Evolutionary conservation across 2,113 vertebrate genomes (phyloP), one percentile per base, ranked within the genome.

Genomic region (Gobio gobio): DNA sequence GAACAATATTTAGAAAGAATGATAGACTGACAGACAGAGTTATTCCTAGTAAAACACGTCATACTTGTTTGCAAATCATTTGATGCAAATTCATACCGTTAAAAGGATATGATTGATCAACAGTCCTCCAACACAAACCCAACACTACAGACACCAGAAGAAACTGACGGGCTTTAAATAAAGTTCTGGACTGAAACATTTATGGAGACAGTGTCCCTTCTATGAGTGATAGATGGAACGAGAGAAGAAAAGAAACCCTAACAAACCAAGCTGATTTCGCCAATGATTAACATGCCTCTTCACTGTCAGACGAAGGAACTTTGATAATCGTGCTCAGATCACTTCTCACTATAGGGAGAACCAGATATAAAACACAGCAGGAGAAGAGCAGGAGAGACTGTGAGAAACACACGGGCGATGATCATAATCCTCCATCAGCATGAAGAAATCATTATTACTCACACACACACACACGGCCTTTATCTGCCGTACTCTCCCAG

Each of bases 391-490:
- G 64, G 64, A 70, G 33, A 70, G 66, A 22, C 2, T 59, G 58
- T 59, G 22, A 61, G 9, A 59, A 22, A n/a, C 58, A 10, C 58
- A n/a, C 2, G 8, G 3, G 40, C 2, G 18, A 40, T 22, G 18
- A 70, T 70, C 9, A 40, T 70, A 70, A 70, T 70, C 33, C 36
- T 70, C 36, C 33, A 40, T 22, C 66, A 40, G 33, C 9, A 70
- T 22, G 18, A 70, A 70, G 66, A 70, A 70, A 70, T 22, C 33
- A 43, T 70, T 40, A 68, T 68, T 68, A 68, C 64, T 20, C 33
- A 18, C 8, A 68, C 64, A 68, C 5, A 8, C 14, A 66, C 20
- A 40, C 18, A 40, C 33, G 4, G 9, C 33, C 64, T 68, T 20
- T 68, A 68, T 68, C 29, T 36, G 29, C 16, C 36, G 5, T 18